phyloP scores from a whole-genome alignment of 2,888 invertebrate species.

The Leptopilina myrica region DNA sequence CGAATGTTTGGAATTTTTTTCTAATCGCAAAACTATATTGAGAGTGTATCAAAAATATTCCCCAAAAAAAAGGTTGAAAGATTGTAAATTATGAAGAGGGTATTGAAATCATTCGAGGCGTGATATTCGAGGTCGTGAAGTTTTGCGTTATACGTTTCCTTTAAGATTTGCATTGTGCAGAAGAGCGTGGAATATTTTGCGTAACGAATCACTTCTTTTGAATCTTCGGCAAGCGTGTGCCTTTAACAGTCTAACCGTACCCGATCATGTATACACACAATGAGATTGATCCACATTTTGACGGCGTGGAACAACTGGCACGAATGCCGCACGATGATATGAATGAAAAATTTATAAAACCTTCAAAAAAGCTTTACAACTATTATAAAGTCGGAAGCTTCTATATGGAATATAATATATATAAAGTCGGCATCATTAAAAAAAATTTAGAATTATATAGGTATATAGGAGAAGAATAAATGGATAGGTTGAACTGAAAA shows the following conservation, averaged over 20 bases:
- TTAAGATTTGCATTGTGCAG: conserved; percentile 64
- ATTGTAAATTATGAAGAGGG: conserved; percentile 59
- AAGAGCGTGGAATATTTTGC: conserved; percentile 62
- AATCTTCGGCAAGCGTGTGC: conserved; percentile 45
- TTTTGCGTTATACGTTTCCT: conserved; percentile 55
- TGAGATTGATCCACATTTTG: conserved; percentile 43
- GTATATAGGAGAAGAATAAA: background rate
- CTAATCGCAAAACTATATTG: conserved; percentile 10
- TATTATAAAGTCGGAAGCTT: conserved; percentile 8
- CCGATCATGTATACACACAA: conserved; percentile 34
- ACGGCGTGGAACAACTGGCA: conserved; percentile 31
- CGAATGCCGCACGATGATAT: conserved; percentile 8
- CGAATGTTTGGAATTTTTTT: background rate
- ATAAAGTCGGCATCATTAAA: background rate
- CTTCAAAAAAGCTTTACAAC: conserved; percentile 10
- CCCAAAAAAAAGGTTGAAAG: conserved; percentile 28
- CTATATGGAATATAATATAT: no score
- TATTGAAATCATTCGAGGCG: conserved; percentile 63
- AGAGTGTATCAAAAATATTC: background rate
- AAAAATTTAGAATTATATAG: background rate
- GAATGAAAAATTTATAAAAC: conserved; percentile 27
- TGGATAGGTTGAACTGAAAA: background rate
- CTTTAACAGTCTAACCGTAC: conserved; percentile 32
- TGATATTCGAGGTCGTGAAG: conserved; percentile 64
- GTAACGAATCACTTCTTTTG: conserved; percentile 59